Percentiles rank a stretch among this genome's conserved stretches.
Evolutionary conservation across 2,888 invertebrate species (phyloP).

Genomic region (Sialis lutaria): DNA sequence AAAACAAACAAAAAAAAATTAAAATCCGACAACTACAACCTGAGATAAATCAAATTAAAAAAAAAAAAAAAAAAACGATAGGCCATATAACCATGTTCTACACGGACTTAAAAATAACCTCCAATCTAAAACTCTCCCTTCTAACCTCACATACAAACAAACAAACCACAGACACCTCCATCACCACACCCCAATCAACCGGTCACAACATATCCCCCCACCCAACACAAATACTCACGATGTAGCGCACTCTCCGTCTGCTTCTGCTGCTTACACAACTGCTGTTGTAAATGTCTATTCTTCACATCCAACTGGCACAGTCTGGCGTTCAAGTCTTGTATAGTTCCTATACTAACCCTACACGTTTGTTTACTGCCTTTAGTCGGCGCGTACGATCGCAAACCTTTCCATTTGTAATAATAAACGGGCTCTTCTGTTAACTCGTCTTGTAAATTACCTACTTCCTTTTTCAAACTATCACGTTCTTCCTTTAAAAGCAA

Average conservation of each 20-base stretch:
- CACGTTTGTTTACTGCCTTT: conserved; percentile 3
- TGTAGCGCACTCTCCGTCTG: conserved; percentile 43
- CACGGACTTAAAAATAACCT: too few relatives aligned
- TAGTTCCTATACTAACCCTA: conserved; percentile 7
- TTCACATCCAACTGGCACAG: conserved; percentile 36
- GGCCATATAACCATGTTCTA: too few relatives aligned
- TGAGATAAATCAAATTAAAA: too few relatives aligned
- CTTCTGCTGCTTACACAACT: conserved; percentile 43
- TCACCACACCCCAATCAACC: too few relatives aligned
- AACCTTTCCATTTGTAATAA: conserved; percentile 5
- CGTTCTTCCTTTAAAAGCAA: conserved; percentile 23
- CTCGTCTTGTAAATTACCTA: conserved; percentile 25
- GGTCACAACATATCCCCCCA: too few relatives aligned
- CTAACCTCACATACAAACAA: too few relatives aligned
- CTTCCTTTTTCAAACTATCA: conserved; percentile 26
- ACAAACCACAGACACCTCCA: too few relatives aligned
- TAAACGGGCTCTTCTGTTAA: conserved; percentile 2
- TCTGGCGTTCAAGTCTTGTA: conserved; percentile 21
- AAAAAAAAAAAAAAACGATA: too few relatives aligned
- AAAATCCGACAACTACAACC: too few relatives aligned
- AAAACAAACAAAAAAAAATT: too few relatives aligned
- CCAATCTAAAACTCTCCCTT: too few relatives aligned
- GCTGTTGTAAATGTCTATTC: conserved; percentile 40
- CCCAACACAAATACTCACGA: conserved; percentile 34
- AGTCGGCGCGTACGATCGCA: neutral